Evolutionary conservation across 2,113 vertebrate genomes (phyloP), one percentile per base, ranked within the genome.

Genomic region (Thalassoma bifasciatum): DNA sequence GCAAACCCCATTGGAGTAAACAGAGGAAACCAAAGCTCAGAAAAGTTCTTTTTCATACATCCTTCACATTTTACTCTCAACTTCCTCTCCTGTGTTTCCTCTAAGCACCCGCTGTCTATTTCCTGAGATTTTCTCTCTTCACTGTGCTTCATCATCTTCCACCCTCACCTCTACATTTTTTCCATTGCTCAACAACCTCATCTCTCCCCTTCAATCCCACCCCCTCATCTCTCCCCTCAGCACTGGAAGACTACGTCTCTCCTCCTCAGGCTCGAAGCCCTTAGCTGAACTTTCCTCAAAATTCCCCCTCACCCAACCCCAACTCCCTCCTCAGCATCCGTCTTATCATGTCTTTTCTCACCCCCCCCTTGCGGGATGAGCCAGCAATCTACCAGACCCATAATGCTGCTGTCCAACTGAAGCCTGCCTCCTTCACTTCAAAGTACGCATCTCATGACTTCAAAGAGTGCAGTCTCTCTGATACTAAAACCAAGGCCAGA

Each of bases 401-500:
- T 84, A 78, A 84, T 81, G 74, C 78, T 76, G 60, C 78, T 67
- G 80, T 86, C 77, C 75, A 70, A 72, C 24, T 23, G 44, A 65
- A 60, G 23, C 49, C 76, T 77, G 75, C 72, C 65, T 86, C 54
- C 76, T 75, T 60, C 77, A 85, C 86, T 89, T 91, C 89, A 87
- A 86, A 91, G 88, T 87, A 58, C 65, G 73, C 72, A 85, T 53
- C 79, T 73, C 64, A 58, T 50, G 24, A 83, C 83, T 85, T 91
- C 86, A 90, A 90, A 91, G 86, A 63, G 65, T 59, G 19, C 79
- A 64, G n/a, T 57, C 47, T 68, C 54, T 64, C 62, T 75, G 58
- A 56, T 36, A 44, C 73, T 81, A 65, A 81, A 75, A 82, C 69
- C 78, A 77, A 77, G 47, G 64, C 52, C 63, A 63, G 65, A 86